Base-by-base conservation (phyloP, 2,888 invertebrate species). In the Oithona nana region DNA sequence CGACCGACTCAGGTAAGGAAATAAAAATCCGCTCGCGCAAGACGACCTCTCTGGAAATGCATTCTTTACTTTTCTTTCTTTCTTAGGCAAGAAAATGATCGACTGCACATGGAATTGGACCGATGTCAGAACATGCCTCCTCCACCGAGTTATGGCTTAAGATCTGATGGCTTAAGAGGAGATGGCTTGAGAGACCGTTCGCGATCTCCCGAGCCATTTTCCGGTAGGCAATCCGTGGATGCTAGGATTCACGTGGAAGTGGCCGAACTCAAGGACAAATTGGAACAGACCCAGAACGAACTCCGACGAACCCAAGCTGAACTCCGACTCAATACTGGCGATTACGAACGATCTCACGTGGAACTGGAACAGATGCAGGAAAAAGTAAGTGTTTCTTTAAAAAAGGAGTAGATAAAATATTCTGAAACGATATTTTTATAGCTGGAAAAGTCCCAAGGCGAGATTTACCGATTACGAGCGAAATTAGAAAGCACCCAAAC, bases 401-500 rank as follows among this genome's bases (percentile, higher is more conserved):
- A n/a, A n/a, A 16, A 8, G 39, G 8, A 13, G 39, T 8, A 52
- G 13, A 52, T 52, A 8, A 8, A n/a, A 16, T 52, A 52, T 8
- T 52, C 8, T 52, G 11, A 16, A 11, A 20, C 8, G 24, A 13
- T 22, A 16, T n/a, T 26, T 56, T 28, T 57, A 6, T 54, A 61
- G 62, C 20, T 62, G 66, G 92, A 92, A 73, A 89, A 90, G 76
- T 88, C 88, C 63, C 92, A 92, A 74, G 92, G 92, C 65, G 92
- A 93, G 74, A 89, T 93, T 48, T 92, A 92, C 71, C 83, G 92
- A 73, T 78, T 92, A 68, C 92, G 92, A 74, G 92, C 92, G 50
- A 85, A 90, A 71, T 78, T 92, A 70, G 92, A 92, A 77, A 92
- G 92, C 77, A 89, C 90, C 73, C 89, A 90, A 77, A 87, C 87